phyloP scores from a whole-genome alignment of 2,888 invertebrate species.

The Caenorhabditis becei region DNA sequence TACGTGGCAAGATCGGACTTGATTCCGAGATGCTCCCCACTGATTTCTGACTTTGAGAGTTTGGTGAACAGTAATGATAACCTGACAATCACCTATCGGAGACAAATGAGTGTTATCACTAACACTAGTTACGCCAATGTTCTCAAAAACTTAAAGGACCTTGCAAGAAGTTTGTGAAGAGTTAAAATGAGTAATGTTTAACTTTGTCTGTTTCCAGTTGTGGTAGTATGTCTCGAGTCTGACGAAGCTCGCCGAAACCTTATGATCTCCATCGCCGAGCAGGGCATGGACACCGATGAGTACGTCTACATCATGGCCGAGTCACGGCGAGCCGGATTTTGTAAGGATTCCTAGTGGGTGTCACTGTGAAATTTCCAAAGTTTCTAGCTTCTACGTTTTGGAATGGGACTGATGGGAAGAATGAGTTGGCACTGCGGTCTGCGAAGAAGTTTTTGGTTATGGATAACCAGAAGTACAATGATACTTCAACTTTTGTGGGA shows the following conservation, averaged over 20 bases:
- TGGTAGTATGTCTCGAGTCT: constrained; percentile 73
- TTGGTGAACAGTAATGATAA: constrained; percentile 53
- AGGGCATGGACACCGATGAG: constrained; percentile 63
- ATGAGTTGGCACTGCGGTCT: constrained; percentile 55
- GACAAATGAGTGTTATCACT: constrained; percentile 63
- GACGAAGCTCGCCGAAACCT: constrained; percentile 70
- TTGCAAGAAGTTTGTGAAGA: constrained; percentile 60
- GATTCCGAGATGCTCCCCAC: constrained; percentile 57
- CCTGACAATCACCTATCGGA: constrained; percentile 64
- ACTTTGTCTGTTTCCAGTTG: constrained; percentile 27
- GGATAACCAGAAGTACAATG: constrained; percentile 62
- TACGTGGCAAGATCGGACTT: constrained; percentile 54
- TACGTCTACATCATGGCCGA: constrained; percentile 66
- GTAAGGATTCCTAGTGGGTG: constrained; percentile 24
- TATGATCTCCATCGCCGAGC: constrained; percentile 62
- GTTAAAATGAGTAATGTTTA: neutral
- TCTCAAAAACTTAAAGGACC: constrained; percentile 47
- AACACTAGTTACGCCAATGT: constrained; percentile 58
- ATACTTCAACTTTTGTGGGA: constrained; percentile 47
- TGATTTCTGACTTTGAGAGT: constrained; percentile 50
- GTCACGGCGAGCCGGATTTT: constrained; percentile 59
- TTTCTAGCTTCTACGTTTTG: constrained; percentile 43
- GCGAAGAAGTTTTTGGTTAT: constrained; percentile 57
- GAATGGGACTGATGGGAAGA: constrained; percentile 65
- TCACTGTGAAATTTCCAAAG: constrained; percentile 3